Evolutionary conservation across 1,140 invertebrate genomes (phyloP).

Genomic region (Conus betulinus): DNA sequence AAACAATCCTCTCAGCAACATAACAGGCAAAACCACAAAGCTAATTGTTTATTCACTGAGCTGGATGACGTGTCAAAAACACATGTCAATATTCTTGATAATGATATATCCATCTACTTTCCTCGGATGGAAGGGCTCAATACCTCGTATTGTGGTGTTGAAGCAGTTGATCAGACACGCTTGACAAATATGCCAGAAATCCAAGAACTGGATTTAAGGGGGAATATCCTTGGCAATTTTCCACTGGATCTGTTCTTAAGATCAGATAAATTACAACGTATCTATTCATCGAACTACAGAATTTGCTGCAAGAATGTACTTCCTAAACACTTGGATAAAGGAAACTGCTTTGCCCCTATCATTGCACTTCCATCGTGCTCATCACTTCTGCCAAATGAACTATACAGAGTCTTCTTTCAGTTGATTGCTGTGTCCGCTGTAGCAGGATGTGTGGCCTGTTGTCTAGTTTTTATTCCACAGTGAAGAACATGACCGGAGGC

Average conservation of each 20-base stretch:
- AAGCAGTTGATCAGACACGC: background rate
- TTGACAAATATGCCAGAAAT: constrained; percentile 15
- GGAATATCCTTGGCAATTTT: constrained; percentile 34
- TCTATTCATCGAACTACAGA: constrained; percentile 39
- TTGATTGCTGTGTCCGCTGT: constrained; percentile 43
- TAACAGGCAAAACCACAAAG: background rate
- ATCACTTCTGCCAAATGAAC: constrained; percentile 41
- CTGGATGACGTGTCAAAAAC: background rate
- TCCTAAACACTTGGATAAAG: constrained; percentile 13
- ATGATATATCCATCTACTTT: background rate
- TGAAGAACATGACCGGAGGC: constrained; percentile 33
- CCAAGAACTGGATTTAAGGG: background rate
- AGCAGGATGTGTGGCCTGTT: constrained; percentile 39
- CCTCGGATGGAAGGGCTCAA: constrained; percentile 15
- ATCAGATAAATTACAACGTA: background rate
- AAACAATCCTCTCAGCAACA: background rate
- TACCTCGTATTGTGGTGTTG: background rate
- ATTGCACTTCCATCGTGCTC: constrained; percentile 53
- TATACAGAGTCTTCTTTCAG: constrained; percentile 47
- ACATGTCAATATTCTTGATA: background rate
- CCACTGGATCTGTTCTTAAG: constrained; percentile 16
- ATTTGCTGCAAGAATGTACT: constrained; percentile 48
- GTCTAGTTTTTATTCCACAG: background rate
- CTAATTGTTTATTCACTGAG: no score
- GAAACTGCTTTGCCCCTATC: background rate